A percentile compares a stretch with the other conserved stretches of the same genome.
These are phyloP conservation scores for Coptotermes formosanus DNA, from an alignment of 1,140 invertebrate genomes.

Conservation along the genomic window DNA sequence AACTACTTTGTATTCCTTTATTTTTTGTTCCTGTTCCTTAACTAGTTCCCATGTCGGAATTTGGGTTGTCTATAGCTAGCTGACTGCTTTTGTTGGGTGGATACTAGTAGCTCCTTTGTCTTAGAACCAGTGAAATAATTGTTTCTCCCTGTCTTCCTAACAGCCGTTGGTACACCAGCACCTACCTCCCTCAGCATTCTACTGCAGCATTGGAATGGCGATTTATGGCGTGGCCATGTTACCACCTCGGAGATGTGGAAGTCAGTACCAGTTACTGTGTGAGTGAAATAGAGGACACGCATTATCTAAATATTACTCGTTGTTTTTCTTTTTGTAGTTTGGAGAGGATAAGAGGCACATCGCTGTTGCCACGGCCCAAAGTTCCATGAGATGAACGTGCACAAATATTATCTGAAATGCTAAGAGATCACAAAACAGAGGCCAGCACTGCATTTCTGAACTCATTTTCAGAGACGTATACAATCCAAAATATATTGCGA, in stretches of 20 bases:
- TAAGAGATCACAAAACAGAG: no score
- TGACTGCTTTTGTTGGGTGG: slow-evolving; percentile 17
- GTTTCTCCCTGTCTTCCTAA: neutral
- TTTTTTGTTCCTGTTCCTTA: neutral
- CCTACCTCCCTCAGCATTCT: neutral
- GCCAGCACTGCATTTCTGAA: no score
- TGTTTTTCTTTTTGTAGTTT: neutral
- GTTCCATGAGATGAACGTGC: neutral
- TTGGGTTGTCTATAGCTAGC: neutral
- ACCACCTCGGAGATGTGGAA: neutral
- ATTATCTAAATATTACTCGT: neutral
- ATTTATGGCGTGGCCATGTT: neutral
- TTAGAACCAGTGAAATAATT: neutral
- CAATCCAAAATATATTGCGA: no score
- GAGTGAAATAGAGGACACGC: neutral
- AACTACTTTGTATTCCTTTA: neutral
- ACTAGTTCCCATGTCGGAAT: slow-evolving; percentile 15
- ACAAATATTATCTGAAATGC: neutral
- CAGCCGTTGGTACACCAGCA: neutral
- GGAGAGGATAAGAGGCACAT: neutral
- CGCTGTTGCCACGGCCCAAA: neutral
- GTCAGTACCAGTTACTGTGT: slow-evolving; percentile 3
- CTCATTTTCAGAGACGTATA: no score
- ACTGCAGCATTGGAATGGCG: neutral
- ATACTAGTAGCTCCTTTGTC: slow-evolving; percentile 6